Base-by-base conservation (phyloP, 1,140 invertebrate species). In the Planococcus citri region DNA sequence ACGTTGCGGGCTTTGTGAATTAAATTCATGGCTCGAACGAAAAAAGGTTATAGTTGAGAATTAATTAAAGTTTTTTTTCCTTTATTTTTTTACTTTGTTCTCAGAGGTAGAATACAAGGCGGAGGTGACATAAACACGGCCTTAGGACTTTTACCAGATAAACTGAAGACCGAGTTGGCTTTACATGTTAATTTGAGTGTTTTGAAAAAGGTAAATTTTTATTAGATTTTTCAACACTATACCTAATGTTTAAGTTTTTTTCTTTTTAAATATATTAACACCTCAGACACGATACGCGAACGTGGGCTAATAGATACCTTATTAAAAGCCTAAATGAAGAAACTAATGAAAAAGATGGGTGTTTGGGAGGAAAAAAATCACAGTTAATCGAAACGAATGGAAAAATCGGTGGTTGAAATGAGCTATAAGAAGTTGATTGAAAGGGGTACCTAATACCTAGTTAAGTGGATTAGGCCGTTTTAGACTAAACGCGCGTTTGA, bases 61-160 rank as follows among this genome's bases (percentile, higher is more conserved):
- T 33, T 33, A 33, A 33, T 33, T 33, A 33, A 33, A 33, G 29
- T 33, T 33, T 33, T 33, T 33, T 33, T 33, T 33, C 12, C 12
- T 12, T 33, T n/a, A 6, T 33, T 6, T 33, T 33, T 33, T 33
- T 33, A 33, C 12, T 33, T 12, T 33, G 29, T 33, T 33, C 29
- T 38, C 73, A 86, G 95, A 72, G 94, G 94, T n/a, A 82, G 94
- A 37, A 95, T 97, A 72, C 94, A 95, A 79, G 93, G 92, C 14
- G 93, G 93, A 20, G 92, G 93, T 25, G 94, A 97, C 78, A 96
- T 97, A 74, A 95, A 96, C 77, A 96, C 93, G 6, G 92, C 92
- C 0, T 80, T 97, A 57, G 93, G 93, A 2, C 81, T 96, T 58
- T 82, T 97, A 25, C 95, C 95, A 1, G 95, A 97, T 77, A 97